Evolutionary conservation across 2,888 invertebrate genomes (phyloP), one percentile per base, ranked within the genome.

Genomic region (Parnassius glacialis): DNA sequence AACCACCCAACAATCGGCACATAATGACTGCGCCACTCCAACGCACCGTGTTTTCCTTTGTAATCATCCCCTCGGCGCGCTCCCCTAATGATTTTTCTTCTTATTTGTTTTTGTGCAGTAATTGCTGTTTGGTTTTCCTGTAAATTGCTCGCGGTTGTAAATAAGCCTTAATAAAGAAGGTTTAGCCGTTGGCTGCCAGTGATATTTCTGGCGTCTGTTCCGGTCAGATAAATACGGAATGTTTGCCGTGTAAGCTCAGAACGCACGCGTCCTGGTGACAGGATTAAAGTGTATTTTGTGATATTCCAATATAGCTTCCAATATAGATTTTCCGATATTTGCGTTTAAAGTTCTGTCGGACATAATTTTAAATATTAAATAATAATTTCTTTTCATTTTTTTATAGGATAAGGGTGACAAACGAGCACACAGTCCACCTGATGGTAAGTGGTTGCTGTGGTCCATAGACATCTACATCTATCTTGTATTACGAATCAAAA

Each of bases 21-120:
- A 71, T 72, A 73, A 73, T 73, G 72, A 70, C 70, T 69, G 69
- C 70, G 74, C 74, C 80, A 79, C 80, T 80, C 81, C 78, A 76
- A 67, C 74, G 68, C 70, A 64, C 75, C 79, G 80, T 85, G 84
- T 83, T 84, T 81, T 80, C 85, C 81, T 85, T 90, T 90, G 87
- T 86, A 79, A 79, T 80, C 80, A 78, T 74, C 84, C 85, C 86
- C 82, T 72, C 70, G 68, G 71, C 74, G 67, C 68, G 71, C 72
- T 82, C 82, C 85, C 86, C 85, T 87, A 87, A 86, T 86, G 87
- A 87, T 90, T 88, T 85, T 87, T 86, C 86, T 80, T 82, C 80
- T 77, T 90, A 84, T 90, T 90, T 90, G 90, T 90, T 90, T 90
- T 90, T 87, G 87, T 89, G 80, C 78, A 74, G 83, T 90, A 90